Conservation (phyloP, 2,888 invertebrate genomes). For the Cryptocephalus moraei region DNA sequence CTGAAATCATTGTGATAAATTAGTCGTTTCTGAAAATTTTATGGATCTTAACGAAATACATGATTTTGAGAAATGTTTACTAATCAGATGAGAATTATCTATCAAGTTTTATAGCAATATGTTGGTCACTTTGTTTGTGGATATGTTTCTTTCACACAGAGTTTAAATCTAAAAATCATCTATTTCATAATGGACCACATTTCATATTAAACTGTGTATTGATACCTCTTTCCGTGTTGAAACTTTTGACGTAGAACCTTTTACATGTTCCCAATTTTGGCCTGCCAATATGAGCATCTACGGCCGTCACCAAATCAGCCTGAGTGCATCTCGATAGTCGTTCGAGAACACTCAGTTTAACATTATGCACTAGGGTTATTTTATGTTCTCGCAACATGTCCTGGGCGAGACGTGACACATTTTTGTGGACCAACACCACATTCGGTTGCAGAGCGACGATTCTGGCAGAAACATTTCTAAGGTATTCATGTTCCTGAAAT, state of each 20-base stretch:
- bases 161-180: too few relatives aligned
- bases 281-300: constrained; percentile 76
- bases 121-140: too few relatives aligned
- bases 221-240: constrained; percentile 40
- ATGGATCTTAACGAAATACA: too few relatives aligned
- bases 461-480: constrained; percentile 75
- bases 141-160: too few relatives aligned
- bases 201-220: too few relatives aligned
- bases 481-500: constrained; percentile 69
- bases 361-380: constrained; percentile 81
- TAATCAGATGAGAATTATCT: too few relatives aligned
- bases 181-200: too few relatives aligned
- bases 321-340: constrained; percentile 67
- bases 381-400: constrained; percentile 69
- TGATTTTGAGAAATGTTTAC: too few relatives aligned
- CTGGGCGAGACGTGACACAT: constrained; percentile 75
- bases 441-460: constrained; percentile 76
- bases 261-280: constrained; percentile 78
- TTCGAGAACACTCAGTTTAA: constrained; percentile 72
- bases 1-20: constrained; percentile 37
- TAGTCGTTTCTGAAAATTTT: too few relatives aligned
- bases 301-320: constrained; percentile 76
- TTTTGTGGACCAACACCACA: constrained; percentile 82
- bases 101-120: too few relatives aligned
- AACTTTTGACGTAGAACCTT: constrained; percentile 63